A percentile compares a stretch with the other conserved stretches of the same genome.
These are phyloP conservation scores for Peucedramus taeniatus DNA, from an alignment of 2,113 vertebrate genomes.

Conservation along the genomic window DNA sequence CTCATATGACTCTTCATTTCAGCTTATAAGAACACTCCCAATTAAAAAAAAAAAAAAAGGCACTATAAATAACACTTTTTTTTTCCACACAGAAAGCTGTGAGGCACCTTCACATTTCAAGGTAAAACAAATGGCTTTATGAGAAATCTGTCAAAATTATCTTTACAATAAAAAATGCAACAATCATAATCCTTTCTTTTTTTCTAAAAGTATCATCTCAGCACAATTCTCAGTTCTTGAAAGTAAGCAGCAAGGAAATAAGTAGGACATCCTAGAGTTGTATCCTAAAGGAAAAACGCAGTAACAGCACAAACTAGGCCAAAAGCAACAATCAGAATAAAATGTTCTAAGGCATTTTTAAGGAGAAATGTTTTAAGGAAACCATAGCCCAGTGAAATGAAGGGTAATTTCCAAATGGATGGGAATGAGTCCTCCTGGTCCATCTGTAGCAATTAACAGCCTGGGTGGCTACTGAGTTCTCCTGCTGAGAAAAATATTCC, in stretches of 20 bases:
- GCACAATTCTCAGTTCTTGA: background rate
- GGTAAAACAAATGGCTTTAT: background rate
- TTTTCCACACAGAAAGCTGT: background rate
- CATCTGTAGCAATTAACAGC: background rate
- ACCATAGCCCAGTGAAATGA: background rate
- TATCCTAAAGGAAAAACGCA: conserved; percentile 12
- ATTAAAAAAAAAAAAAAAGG: background rate
- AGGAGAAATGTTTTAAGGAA: background rate
- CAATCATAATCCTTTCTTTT: background rate
- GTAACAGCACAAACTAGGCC: conserved; percentile 8
- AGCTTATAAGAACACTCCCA: background rate
- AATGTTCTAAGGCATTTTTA: background rate
- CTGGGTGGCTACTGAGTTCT: background rate
- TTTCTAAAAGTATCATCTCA: background rate
- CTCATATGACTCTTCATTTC: background rate
- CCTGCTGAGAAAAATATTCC: background rate
- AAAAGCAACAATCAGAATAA: conserved; percentile 6
- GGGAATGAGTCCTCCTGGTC: background rate
- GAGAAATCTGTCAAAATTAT: background rate
- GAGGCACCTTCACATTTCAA: background rate
- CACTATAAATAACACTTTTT: background rate
- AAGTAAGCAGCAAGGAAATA: background rate
- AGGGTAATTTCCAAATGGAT: background rate
- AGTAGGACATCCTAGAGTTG: conserved; percentile 31
- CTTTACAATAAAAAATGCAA: background rate